Percentiles rank a stretch among this genome's conserved stretches.
Conservation (phyloP, 2,888 invertebrate genomes). For the Limnephilus auricula region DNA sequence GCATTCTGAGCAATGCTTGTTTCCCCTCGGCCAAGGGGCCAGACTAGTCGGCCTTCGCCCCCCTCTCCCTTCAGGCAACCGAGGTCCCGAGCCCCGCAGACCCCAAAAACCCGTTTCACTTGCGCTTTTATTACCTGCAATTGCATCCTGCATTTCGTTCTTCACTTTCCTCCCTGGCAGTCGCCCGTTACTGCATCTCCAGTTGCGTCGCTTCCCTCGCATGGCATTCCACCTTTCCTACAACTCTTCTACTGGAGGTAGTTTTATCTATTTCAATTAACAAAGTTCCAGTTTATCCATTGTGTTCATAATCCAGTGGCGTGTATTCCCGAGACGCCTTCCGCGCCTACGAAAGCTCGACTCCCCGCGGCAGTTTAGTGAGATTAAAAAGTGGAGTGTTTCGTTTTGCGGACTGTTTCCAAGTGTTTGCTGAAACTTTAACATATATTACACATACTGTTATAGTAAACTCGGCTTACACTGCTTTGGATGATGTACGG, state of each 20-base stretch:
- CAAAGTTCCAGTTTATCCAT: background rate
- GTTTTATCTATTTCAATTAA: background rate
- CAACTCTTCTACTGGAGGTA: background rate
- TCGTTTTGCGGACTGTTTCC: conserved; percentile 24
- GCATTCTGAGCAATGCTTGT: conserved; percentile 6
- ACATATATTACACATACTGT: background rate
- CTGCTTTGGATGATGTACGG: conserved; percentile 28
- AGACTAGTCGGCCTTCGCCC: conserved; percentile 63
- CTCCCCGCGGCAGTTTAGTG: background rate
- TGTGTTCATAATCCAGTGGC: background rate
- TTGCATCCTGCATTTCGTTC: conserved; percentile 59
- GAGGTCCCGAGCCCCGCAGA: conserved; percentile 35
- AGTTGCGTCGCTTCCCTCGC: background rate
- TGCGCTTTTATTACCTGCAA: conserved; percentile 65
- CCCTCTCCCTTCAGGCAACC: background rate
- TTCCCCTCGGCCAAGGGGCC: conserved; percentile 31
- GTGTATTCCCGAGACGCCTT: background rate
- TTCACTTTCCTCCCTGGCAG: conserved; percentile 34
- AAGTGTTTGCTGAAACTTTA: conserved; percentile 31
- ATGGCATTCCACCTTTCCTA: background rate
- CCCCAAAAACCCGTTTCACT: conserved; percentile 60
- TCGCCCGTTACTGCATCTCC: background rate
- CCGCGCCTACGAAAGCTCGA: conserved; percentile 5
- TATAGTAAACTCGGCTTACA: conserved; percentile 7
- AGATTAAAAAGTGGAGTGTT: conserved; percentile 44